Evolutionary conservation across 2,797 vertebrate species (phyloP).

Genomic region (Oryzias dopingdopingensis): DNA sequence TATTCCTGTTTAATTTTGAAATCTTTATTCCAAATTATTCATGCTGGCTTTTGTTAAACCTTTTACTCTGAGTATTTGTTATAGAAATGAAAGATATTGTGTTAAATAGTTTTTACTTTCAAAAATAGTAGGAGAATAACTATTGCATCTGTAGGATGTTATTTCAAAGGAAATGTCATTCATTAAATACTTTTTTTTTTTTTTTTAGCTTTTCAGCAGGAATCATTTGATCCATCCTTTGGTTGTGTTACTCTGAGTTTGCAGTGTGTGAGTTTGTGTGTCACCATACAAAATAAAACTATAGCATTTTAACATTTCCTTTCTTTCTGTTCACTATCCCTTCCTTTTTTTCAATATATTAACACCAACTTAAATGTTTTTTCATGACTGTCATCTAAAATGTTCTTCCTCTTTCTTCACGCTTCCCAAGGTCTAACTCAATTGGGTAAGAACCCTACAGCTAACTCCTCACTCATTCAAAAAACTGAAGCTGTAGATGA

Average conservation of each 20-base stretch:
- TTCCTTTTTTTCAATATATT: background rate
- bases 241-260: no score
- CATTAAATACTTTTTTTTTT: no score
- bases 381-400: constrained; percentile 5
- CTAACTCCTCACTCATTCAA: constrained; percentile 11
- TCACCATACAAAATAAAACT: background rate
- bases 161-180: no score
- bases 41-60: background rate
- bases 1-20: background rate
- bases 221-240: no score
- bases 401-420: constrained; percentile 52
- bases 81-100: no score
- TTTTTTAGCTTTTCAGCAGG: no score
- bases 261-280: background rate
- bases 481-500: background rate
- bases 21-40: background rate
- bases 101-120: no score
- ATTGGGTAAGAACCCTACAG: constrained; percentile 85
- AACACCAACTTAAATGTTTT: constrained; percentile 1
- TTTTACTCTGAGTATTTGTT: no score
- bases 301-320: fast-evolving
- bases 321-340: background rate
- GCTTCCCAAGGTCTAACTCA: constrained; percentile 88
- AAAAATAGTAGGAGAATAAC: no score
- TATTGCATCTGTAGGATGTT: no score